These are phyloP conservation scores for Phengaris arion DNA, from an alignment of 2,888 invertebrate species.

Conservation along the genomic window DNA sequence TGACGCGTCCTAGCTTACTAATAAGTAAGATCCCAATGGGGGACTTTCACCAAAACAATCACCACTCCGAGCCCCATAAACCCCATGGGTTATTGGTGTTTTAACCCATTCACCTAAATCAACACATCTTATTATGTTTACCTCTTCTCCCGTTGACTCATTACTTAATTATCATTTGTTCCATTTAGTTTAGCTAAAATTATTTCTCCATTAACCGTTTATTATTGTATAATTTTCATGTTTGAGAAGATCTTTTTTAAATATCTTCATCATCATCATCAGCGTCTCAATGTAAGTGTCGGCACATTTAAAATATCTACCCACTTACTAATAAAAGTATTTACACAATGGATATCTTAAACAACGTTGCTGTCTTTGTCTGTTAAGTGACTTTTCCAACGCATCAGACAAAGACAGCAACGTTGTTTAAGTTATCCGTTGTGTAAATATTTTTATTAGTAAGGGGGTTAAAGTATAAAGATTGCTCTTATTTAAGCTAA, in stretches of 20 bases:
- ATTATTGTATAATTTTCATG: not conserved
- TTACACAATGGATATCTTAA: too few species aligned
- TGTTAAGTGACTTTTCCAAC: too few species aligned
- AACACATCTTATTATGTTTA: constrained; percentile 19
- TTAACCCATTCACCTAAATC: constrained; percentile 6
- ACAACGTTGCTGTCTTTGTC: too few species aligned
- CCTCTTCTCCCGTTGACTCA: not conserved
- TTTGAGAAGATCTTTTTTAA: not conserved
- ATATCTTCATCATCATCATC: not conserved
- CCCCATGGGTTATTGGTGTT: constrained; percentile 8
- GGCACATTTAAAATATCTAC: too few species aligned
- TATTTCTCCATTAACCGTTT: not conserved
- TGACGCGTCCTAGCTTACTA: not conserved
- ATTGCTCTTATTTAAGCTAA: too few species aligned
- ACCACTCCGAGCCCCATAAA: not conserved
- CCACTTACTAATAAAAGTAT: too few species aligned
- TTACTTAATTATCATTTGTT: not conserved
- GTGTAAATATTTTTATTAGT: too few species aligned
- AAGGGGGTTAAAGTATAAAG: too few species aligned
- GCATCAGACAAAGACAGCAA: too few species aligned
- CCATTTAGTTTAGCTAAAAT: constrained; percentile 3
- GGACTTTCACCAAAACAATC: constrained; percentile 14
- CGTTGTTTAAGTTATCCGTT: too few species aligned
- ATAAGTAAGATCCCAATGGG: not conserved
- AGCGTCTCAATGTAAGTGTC: too few species aligned